phyloP scores from a whole-genome alignment of 2,888 invertebrate species.

The Athalia cordata region DNA sequence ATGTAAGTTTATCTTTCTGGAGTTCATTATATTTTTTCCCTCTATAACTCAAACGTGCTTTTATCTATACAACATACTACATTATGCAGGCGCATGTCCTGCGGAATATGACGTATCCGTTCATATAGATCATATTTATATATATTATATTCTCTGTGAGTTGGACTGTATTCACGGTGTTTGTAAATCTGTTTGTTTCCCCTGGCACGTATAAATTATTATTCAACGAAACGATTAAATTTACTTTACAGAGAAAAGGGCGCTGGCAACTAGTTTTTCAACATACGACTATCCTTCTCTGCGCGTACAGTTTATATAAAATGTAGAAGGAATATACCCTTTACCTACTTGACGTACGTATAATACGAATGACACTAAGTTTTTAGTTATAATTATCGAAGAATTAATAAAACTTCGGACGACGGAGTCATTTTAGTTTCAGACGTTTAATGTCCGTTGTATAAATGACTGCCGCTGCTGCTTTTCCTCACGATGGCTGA shows the following conservation, averaged over 20 bases:
- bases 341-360: too few relatives aligned
- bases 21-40: constrained; percentile 23
- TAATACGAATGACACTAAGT: too few relatives aligned
- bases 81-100: neutral
- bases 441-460: neutral
- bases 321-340: too few relatives aligned
- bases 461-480: neutral
- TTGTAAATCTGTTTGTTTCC: constrained; percentile 18
- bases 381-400: too few relatives aligned
- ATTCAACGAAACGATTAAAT: constrained; percentile 12
- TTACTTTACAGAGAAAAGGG: constrained; percentile 1
- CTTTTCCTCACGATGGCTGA: too few relatives aligned
- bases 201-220: constrained; percentile 5
- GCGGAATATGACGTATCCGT: constrained; percentile 34
- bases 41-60: constrained; percentile 3
- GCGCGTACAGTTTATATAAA: too few relatives aligned
- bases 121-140: neutral
- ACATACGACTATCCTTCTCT: constrained; percentile 6
- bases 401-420: neutral
- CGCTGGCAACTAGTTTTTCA: neutral
- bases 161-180: neutral
- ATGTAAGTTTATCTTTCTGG: too few relatives aligned
- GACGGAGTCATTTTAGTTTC: neutral
- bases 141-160: too few relatives aligned
- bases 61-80: neutral